Percentiles rank a stretch among this genome's conserved stretches.
Evolutionary conservation across 2,113 vertebrate genomes (phyloP).

Genomic region (Uropsilus gracilis): DNA sequence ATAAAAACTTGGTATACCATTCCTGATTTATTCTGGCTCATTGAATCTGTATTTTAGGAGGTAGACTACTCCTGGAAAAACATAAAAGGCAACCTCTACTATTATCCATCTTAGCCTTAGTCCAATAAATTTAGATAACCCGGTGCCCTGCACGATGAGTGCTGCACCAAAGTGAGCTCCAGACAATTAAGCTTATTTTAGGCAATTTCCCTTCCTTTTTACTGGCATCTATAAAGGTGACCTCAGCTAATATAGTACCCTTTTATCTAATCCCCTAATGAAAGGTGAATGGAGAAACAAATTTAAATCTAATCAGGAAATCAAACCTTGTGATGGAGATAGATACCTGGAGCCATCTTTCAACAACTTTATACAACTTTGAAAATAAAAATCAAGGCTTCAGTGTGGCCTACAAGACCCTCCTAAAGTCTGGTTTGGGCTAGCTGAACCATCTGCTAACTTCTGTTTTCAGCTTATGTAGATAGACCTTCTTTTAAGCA

Average conservation of each 20-base stretch:
- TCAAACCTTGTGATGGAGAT: neutral
- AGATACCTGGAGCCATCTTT: neutral
- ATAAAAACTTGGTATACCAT: neutral
- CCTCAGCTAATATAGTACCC: neutral
- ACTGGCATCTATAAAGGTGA: neutral
- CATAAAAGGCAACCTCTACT: neutral
- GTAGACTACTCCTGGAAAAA: neutral
- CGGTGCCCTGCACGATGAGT: neutral
- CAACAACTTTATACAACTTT: neutral
- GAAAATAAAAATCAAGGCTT: slow-evolving; percentile 29
- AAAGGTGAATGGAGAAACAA: neutral
- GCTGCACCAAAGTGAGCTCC: slow-evolving; percentile 20
- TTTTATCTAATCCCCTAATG: neutral
- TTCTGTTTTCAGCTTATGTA: neutral
- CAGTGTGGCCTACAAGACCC: neutral
- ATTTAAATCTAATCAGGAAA: neutral
- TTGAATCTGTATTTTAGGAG: neutral
- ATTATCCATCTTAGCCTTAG: neutral
- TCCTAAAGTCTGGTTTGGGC: neutral
- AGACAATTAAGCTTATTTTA: neutral
- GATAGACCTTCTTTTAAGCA: neutral
- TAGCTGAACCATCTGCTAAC: neutral
- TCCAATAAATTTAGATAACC: neutral
- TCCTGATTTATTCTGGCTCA: neutral
- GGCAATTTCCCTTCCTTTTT: neutral